phyloP scores from a whole-genome alignment of 1,140 invertebrate species.

The Papilio glaucus region DNA sequence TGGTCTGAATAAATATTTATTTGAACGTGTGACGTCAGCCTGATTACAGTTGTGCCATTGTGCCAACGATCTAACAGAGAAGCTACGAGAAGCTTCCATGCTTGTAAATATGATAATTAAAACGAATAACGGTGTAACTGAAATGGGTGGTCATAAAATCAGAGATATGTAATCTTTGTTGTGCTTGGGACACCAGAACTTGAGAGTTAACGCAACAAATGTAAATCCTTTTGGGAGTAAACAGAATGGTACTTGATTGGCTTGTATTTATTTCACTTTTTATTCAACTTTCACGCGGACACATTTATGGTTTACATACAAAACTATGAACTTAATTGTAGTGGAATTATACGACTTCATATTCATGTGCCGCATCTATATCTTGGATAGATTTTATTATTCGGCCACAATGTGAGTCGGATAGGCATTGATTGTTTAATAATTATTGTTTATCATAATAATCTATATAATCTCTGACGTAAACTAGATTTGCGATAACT shows the following conservation, averaged over 20 bases:
- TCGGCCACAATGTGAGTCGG: too few species aligned
- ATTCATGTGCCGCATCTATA: too few species aligned
- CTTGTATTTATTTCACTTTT: not conserved
- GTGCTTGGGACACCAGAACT: not conserved
- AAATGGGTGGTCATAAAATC: not conserved
- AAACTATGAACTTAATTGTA: too few species aligned
- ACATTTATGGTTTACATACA: too few species aligned
- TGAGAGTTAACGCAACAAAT: not conserved
- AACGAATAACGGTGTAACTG: not conserved
- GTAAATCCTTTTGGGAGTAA: not conserved
- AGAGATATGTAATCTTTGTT: not conserved
- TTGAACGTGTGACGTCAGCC: not conserved
- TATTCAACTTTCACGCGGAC: not conserved
- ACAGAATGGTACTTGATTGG: too few species aligned
- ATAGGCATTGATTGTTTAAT: too few species aligned
- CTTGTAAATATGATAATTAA: not conserved
- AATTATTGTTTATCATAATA: too few species aligned
- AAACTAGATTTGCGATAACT: too few species aligned
- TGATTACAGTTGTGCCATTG: not conserved
- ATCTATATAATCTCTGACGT: too few species aligned
- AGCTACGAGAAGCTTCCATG: not conserved
- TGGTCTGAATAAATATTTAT: conserved; percentile 22
- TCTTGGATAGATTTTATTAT: too few species aligned
- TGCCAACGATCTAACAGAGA: not conserved
- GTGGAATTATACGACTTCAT: too few species aligned